Evolutionary conservation across 2,797 vertebrate genomes (phyloP).

Genomic region (Heteromormyrus szaboi): DNA sequence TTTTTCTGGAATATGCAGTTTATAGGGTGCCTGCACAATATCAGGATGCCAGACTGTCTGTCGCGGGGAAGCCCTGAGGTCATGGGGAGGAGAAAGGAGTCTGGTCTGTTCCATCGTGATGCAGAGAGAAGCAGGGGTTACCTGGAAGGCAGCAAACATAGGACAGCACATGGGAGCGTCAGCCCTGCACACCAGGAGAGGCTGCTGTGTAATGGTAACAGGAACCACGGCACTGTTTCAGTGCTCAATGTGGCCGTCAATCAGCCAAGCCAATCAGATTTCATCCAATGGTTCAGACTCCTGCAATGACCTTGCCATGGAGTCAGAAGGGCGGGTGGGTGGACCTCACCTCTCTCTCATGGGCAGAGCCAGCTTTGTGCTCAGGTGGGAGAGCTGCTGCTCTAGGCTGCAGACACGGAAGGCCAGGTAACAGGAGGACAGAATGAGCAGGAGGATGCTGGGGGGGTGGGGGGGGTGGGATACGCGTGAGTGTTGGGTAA

Average conservation of each 20-base stretch:
- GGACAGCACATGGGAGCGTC: not conserved
- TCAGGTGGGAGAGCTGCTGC: constrained; percentile 79
- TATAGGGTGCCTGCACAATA: not conserved
- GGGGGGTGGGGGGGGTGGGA: not conserved
- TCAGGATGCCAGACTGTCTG: not conserved
- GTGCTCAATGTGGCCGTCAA: not conserved
- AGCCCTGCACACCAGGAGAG: not conserved
- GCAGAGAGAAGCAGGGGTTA: not conserved
- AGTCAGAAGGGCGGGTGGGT: not conserved
- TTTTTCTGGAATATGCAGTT: not conserved
- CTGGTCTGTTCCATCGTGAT: not conserved
- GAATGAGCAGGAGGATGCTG: constrained; percentile 83
- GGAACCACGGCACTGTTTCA: not conserved
- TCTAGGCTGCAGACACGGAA: constrained; percentile 91
- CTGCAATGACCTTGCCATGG: not conserved
- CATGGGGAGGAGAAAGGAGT: not conserved
- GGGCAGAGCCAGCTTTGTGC: constrained; percentile 58
- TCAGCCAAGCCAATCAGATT: not conserved
- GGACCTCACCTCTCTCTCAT: constrained; percentile 68
- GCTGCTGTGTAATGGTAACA: not conserved
- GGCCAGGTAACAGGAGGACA: constrained; percentile 87
- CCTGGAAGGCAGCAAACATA: not conserved
- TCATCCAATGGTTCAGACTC: not conserved
- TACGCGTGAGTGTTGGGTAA: not conserved
- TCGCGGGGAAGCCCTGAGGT: not conserved